These are phyloP conservation scores for Laothoe populi DNA, from an alignment of 2,888 invertebrate genomes.

Conservation along the genomic window DNA sequence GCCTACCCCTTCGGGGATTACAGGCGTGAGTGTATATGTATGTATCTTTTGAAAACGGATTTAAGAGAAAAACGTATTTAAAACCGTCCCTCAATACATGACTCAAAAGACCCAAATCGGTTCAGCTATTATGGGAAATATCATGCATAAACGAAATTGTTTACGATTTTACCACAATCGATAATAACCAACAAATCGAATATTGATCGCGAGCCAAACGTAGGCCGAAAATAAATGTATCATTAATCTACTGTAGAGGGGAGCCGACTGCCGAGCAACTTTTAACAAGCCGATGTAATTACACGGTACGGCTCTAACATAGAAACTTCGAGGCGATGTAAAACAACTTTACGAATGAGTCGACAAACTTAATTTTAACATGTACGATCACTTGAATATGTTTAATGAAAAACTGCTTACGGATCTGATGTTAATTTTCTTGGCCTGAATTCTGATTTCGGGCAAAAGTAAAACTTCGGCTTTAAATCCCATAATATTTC, in stretches of 20 bases:
- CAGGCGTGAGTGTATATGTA: too few relatives aligned
- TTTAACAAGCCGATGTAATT: slow-evolving; percentile 29
- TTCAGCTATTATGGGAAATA: too few relatives aligned
- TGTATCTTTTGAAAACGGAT: too few relatives aligned
- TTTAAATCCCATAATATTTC: too few relatives aligned
- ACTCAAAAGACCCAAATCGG: too few relatives aligned
- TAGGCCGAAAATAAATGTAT: slow-evolving; percentile 23
- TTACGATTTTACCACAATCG: background rate
- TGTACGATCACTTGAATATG: background rate
- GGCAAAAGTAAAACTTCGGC: too few relatives aligned
- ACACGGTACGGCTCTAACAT: slow-evolving; percentile 25
- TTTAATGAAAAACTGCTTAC: background rate
- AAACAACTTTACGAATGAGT: slow-evolving; percentile 29
- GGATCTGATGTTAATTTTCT: background rate
- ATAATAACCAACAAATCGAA: slow-evolving; percentile 10
- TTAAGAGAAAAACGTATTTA: too few relatives aligned
- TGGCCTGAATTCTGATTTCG: too few relatives aligned
- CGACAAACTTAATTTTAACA: slow-evolving; percentile 23
- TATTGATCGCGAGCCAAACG: slow-evolving; percentile 11
- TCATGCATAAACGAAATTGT: too few relatives aligned
- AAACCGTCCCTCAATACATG: too few relatives aligned
- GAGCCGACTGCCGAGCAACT: slow-evolving; percentile 21
- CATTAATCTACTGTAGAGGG: slow-evolving; percentile 27
- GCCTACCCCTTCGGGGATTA: too few relatives aligned
- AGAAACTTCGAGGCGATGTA: slow-evolving; percentile 27